Evolutionary conservation across 2,888 invertebrate genomes (phyloP), one percentile per base, ranked within the genome.

Genomic region (Blastobasis lacticolella): DNA sequence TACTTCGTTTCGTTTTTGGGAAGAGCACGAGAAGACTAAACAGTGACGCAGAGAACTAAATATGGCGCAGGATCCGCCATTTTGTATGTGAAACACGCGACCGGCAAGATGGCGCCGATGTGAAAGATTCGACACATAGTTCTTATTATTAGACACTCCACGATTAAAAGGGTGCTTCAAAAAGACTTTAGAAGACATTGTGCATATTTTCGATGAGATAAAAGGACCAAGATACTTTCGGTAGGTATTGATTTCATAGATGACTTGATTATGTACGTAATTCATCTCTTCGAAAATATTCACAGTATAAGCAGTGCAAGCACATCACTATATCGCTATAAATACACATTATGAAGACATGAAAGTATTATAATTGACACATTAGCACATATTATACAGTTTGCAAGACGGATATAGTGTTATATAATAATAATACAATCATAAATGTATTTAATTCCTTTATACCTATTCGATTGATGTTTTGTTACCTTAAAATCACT

Each of bases 351-450:
- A 48, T 57, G 54, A 60, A 66, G 53, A 66, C 61, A 65, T 54
- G 60, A 55, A 66, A 57, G 63, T 59, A 63, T 61, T 58, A 60
- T 83, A 84, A 84, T 84, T 84, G 84, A 84, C 84, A 72, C 67
- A 57, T 69, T 74, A 82, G 78, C 80, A 77, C 72, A 66, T 70
- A 62, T 59, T 70, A 62, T 59, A 66, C 62, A 67, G 55, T 67
- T 65, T 54, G 67, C 64, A 60, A 75, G 75, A 80, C 74, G 76
- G 76, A 78, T 65, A 67, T 61, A 66, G 54, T 62, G 55, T 52
- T 56, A 54, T 50, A 50, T 36, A 41, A 1, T 37, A 48, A 41
- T 45, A 41, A 52, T 51, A 51, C 53, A 50, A 49, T 23, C 23
- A 23, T 23, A 23, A 23, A 23, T 23, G 23, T 23, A 23, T 23